Evolutionary conservation across 2,888 invertebrate species (phyloP).

Genomic region (Corythucha ciliata): DNA sequence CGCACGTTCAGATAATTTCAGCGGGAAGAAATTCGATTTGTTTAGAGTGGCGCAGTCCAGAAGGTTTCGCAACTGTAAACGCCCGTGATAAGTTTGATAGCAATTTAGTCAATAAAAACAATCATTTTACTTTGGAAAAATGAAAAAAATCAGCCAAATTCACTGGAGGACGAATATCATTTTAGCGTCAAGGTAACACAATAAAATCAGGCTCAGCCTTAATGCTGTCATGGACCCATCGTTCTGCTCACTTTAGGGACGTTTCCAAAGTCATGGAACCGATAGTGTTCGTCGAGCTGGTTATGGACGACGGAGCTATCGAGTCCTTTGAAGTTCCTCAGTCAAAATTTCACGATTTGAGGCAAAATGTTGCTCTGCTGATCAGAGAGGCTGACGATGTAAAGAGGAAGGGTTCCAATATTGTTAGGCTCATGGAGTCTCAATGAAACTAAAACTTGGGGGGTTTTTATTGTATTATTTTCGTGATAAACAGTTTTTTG

Average conservation of each 20-base stretch:
- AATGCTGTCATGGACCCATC: not conserved
- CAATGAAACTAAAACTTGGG: too few relatives aligned
- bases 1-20: too few relatives aligned
- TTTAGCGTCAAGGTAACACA: slow-evolving; percentile 28
- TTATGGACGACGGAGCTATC: slow-evolving; percentile 29
- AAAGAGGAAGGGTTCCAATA: slow-evolving; percentile 29
- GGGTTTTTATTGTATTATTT: too few relatives aligned
- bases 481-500: too few relatives aligned
- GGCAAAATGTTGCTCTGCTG: slow-evolving; percentile 33
- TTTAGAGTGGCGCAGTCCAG: too few relatives aligned
- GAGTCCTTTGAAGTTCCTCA: slow-evolving; percentile 33
- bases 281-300: slow-evolving; percentile 31
- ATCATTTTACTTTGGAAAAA: too few relatives aligned
- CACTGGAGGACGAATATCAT: slow-evolving; percentile 32
- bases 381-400: slow-evolving; percentile 31
- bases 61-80: too few relatives aligned
- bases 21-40: too few relatives aligned
- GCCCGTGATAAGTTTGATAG: not conserved
- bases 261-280: slow-evolving; percentile 32
- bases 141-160: slow-evolving; percentile 18
- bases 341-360: slow-evolving; percentile 34
- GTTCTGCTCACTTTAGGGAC: slow-evolving; percentile 28
- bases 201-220: not conserved
- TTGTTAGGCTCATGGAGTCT: slow-evolving; percentile 28
- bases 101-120: not conserved